Evolutionary conservation across 2,113 vertebrate species (phyloP).

Genomic region (Odocoileus virginianus): DNA sequence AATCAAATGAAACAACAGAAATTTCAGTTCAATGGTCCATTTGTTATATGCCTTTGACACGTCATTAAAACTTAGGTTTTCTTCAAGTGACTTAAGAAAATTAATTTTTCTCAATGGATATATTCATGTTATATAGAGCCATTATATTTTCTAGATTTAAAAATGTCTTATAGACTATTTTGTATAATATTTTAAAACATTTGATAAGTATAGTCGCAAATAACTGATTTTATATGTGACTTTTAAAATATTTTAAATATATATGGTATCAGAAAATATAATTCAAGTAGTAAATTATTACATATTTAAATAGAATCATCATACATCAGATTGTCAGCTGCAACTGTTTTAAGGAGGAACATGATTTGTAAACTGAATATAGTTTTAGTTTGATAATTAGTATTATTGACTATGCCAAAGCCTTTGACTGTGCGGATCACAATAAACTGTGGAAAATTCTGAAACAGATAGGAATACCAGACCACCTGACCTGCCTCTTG

Average conservation of each 20-base stretch:
- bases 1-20: background rate
- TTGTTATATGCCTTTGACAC: background rate
- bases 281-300: background rate
- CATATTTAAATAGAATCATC: background rate
- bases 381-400: background rate
- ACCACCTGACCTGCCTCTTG: too few relatives aligned
- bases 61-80: background rate
- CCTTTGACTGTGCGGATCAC: too few relatives aligned
- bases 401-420: too few relatives aligned
- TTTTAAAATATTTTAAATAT: background rate
- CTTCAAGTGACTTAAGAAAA: background rate
- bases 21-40: background rate
- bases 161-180: background rate
- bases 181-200: background rate
- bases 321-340: background rate
- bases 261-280: background rate
- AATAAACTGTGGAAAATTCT: too few relatives aligned
- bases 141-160: background rate
- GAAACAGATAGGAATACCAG: too few relatives aligned
- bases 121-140: background rate
- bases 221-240: background rate
- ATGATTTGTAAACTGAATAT: background rate
- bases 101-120: background rate
- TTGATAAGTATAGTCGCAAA: background rate
- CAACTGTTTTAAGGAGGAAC: background rate